These are phyloP conservation scores for Drosophila tripunctata DNA, from an alignment of 2,888 invertebrate species.

Conservation along the genomic window DNA sequence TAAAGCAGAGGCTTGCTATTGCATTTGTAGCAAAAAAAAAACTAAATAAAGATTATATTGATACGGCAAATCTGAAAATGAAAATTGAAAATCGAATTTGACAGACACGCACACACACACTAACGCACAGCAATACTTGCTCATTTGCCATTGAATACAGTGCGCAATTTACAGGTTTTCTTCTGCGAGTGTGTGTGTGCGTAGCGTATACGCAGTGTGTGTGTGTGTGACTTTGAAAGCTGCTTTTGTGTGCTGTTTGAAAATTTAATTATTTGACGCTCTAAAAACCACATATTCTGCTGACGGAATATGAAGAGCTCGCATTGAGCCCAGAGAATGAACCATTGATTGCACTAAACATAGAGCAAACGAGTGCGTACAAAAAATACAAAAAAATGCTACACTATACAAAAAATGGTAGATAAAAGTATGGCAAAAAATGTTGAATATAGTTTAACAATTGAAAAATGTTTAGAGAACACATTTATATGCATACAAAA, in stretches of 20 bases:
- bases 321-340: conserved; percentile 21
- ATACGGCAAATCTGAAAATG: conserved; percentile 56
- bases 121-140: conserved; percentile 37
- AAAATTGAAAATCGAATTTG: conserved; percentile 73
- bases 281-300: conserved; percentile 28
- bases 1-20: conserved; percentile 49
- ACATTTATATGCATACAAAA: not conserved
- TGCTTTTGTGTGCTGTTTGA: conserved; percentile 62
- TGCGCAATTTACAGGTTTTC: conserved; percentile 32
- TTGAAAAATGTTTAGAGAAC: conserved; percentile 2
- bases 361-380: not conserved
- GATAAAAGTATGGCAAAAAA: not conserved
- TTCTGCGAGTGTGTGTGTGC: conserved; percentile 9
- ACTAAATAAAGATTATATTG: conserved; percentile 24
- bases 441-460: conserved; percentile 7
- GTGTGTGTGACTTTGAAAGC: conserved; percentile 59
- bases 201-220: not conserved
- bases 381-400: not conserved
- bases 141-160: conserved; percentile 65
- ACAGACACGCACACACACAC: conserved; percentile 11
- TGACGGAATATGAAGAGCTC: conserved; percentile 29
- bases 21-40: conserved; percentile 36
- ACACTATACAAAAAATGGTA: not conserved
- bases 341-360: conserved; percentile 29
- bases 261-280: conserved; percentile 74